phyloP scores from a whole-genome alignment of 1,140 invertebrate species.

The Aphidius ervi region DNA sequence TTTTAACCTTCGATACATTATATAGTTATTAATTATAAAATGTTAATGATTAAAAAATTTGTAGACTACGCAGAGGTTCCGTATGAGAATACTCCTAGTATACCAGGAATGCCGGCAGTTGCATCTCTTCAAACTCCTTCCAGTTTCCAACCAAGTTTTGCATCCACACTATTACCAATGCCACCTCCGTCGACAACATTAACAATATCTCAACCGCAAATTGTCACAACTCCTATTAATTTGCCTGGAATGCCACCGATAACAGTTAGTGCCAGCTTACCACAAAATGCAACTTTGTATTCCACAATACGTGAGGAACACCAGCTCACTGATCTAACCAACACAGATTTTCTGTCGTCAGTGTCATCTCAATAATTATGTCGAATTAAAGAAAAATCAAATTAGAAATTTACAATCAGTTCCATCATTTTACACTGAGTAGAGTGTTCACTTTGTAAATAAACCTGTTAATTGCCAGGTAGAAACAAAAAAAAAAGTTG shows the following conservation, averaged over 20 bases:
- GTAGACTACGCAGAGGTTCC: conserved; percentile 21
- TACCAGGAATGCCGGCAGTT: conserved; percentile 61
- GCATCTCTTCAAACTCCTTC: conserved; percentile 37
- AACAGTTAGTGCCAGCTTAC: conserved; percentile 71
- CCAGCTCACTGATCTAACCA: conserved; percentile 27
- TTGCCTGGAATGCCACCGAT: conserved; percentile 77
- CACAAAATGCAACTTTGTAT: conserved; percentile 46
- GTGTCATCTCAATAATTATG: conserved; percentile 34
- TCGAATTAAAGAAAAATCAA: too few relatives aligned
- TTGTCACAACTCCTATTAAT: conserved; percentile 67
- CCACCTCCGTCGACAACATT: conserved; percentile 25
- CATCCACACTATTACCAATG: conserved; percentile 19
- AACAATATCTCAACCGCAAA: conserved; percentile 31
- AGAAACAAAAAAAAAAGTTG: too few relatives aligned
- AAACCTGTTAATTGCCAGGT: too few relatives aligned
- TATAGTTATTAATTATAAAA: conserved; percentile 1
- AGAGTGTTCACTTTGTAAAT: too few relatives aligned
- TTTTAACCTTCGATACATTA: not conserved
- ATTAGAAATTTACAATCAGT: too few relatives aligned
- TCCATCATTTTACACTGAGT: too few relatives aligned
- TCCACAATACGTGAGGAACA: conserved; percentile 35
- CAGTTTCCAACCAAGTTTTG: conserved; percentile 27
- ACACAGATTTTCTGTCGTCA: conserved; percentile 23
- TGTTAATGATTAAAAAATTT: conserved; percentile 5
- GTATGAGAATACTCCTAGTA: conserved; percentile 47